Evolutionary conservation across 2,888 invertebrate genomes (phyloP).

Genomic region (Pristionchus exspectatus): DNA sequence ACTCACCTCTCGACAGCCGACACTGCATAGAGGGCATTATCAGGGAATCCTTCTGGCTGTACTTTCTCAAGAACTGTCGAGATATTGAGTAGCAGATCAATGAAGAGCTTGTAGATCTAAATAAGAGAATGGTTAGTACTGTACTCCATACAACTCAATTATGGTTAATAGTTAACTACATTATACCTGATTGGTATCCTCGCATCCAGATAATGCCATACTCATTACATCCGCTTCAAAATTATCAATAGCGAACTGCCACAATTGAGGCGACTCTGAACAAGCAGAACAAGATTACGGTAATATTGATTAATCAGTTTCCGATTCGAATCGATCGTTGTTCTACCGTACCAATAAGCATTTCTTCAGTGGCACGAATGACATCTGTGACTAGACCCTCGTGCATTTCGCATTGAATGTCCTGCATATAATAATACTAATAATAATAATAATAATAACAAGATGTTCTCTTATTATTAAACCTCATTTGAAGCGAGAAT

Average conservation of each 20-base stretch:
- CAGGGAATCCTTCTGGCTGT: constrained; percentile 8
- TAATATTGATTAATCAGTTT: neutral
- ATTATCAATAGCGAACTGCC: constrained; percentile 23
- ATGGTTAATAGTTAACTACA: neutral
- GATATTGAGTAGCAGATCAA: neutral
- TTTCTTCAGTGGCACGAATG: neutral
- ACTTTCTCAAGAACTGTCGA: neutral
- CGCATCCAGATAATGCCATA: neutral
- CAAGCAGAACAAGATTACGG: neutral
- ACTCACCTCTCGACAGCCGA: constrained; percentile 42
- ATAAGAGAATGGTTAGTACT: neutral
- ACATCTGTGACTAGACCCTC: neutral
- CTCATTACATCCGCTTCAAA: constrained; percentile 17
- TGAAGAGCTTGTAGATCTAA: neutral
- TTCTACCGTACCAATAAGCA: neutral
- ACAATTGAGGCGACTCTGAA: neutral
- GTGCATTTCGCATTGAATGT: neutral
- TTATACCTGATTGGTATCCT: constrained; percentile 13
- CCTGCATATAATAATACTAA: neutral
- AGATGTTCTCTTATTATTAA: too few relatives aligned
- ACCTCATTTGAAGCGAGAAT: neutral
- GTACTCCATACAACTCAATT: neutral
- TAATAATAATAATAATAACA: too few relatives aligned
- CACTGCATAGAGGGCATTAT: constrained; percentile 47
- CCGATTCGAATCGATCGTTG: neutral